Percentiles rank a stretch among this genome's conserved stretches.
These are phyloP conservation scores for Erpobdella octoculata DNA, from an alignment of 2,888 invertebrate species.

Conservation along the genomic window DNA sequence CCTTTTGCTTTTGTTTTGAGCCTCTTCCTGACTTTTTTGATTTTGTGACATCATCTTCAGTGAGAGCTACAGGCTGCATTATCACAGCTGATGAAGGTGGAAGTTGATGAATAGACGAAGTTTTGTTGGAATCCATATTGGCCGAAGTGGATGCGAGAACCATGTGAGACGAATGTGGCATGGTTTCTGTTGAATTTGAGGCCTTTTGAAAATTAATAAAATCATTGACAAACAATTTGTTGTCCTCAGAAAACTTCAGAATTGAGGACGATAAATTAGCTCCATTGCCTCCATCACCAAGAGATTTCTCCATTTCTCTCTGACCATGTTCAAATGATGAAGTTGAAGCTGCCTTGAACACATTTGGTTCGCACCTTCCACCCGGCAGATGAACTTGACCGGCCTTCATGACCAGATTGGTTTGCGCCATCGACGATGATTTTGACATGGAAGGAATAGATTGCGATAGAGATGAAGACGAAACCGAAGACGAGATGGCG, in stretches of 20 bases:
- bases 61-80: background rate
- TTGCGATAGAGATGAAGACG: constrained; percentile 4
- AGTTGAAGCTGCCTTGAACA: background rate
- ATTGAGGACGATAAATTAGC: background rate
- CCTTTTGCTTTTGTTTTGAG: background rate
- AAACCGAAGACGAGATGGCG: constrained; percentile 3
- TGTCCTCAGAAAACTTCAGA: background rate
- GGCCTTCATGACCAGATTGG: too few species aligned
- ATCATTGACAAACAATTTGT: background rate
- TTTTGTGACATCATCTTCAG: background rate
- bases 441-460: background rate
- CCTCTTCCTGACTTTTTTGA: background rate
- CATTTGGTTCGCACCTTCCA: too few species aligned
- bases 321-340: background rate
- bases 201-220: background rate
- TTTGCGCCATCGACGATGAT: too few species aligned
- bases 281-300: background rate
- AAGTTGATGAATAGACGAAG: background rate
- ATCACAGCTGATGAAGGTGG: background rate
- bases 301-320: background rate
- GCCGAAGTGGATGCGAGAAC: background rate
- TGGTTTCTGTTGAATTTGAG: background rate
- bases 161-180: background rate
- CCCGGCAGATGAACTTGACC: too few species aligned
- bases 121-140: background rate